Evolutionary conservation across 2,888 invertebrate species (phyloP), one percentile per base, ranked within the genome.

Genomic region (Drosophila fungiperda): DNA sequence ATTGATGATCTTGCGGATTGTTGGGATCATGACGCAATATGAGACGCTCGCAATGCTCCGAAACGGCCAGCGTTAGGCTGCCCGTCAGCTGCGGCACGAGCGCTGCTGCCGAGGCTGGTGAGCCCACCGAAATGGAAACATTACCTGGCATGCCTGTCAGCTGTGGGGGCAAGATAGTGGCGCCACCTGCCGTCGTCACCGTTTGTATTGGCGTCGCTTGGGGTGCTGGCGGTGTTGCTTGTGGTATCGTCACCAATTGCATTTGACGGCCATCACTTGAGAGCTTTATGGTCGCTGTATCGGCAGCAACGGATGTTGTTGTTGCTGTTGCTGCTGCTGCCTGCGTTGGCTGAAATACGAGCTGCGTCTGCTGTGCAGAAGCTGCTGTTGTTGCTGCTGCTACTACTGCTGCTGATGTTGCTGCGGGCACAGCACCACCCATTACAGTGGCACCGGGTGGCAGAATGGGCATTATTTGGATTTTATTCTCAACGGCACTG

Each of bases 31-130:
- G 96, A 52, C 96, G 95, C 59, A 96, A 91, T 49, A 96, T 94
- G 52, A 96, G 93, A 32, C 95, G 93, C 42, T 92, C 96, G 11
- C 96, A 96, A 80, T 96, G 96, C 90, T 96, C 96, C 1, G 95
- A 95, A 55, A 96, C 93, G 0, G 96, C 95, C 64, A 96, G 92
- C 69, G 95, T 94, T 67, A 96, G 93, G 63, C 95, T 95, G 1
- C 95, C 95, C 29, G 95, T 95, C 9, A 95, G 91, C 80, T 95
- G 95, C 2, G 94, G 93, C 57, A 94, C 93, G 45, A 94, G 74
- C 1, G 92, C 91, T 1, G 92, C 89, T 29, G 92, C 91, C 9
- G 93, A 85, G 32, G 93, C 92, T 1, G 93, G 91, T 11, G 92
- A 87, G n/a, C 90, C 90, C 32, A 91, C 91, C 0, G 91, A 87